Conservation (phyloP, 2,797 vertebrate genomes). For the Poeciliopsis paucimaculata region DNA sequence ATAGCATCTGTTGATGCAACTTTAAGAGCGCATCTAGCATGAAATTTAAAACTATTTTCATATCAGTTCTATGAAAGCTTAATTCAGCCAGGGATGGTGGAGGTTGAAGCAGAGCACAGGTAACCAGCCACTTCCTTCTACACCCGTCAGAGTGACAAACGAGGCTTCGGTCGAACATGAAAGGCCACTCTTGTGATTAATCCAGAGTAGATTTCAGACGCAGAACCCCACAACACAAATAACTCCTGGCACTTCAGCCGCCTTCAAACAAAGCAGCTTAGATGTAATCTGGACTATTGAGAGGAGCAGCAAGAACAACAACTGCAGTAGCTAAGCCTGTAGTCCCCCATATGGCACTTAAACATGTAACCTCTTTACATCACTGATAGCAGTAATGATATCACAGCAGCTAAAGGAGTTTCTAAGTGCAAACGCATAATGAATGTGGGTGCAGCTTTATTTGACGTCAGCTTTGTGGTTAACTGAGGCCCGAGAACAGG, state of each 20-base stretch:
- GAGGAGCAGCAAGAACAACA: slow-evolving; percentile 71
- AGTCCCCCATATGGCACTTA: slow-evolving; percentile 76
- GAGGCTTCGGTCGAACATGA: slow-evolving; percentile 36
- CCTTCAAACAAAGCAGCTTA: slow-evolving; percentile 80
- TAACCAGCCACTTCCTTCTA: slow-evolving; percentile 1
- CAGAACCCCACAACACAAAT: slow-evolving; percentile 47
- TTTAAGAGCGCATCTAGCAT: not conserved
- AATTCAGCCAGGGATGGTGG: not conserved
- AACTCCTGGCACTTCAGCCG: slow-evolving; percentile 57
- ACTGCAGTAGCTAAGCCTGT: slow-evolving; percentile 68
- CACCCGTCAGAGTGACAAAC: slow-evolving; percentile 44
- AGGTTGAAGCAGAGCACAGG: not conserved
- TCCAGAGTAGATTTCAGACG: slow-evolving; percentile 60
- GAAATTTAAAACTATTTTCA: not conserved
- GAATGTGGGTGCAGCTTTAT: slow-evolving; percentile 50
- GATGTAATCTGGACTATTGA: slow-evolving; percentile 76
- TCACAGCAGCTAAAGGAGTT: slow-evolving; percentile 15
- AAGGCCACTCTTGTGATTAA: slow-evolving; percentile 49
- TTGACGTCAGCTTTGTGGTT: slow-evolving; percentile 51
- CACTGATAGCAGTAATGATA: slow-evolving; percentile 31
- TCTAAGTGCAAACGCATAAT: slow-evolving; percentile 30
- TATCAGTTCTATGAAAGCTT: not conserved
- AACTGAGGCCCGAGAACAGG: slow-evolving; percentile 44
- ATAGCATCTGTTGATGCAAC: not conserved
- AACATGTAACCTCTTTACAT: slow-evolving; percentile 49